Evolutionary conservation across 1,140 invertebrate genomes (phyloP).

Genomic region (Sycophaga agraensis): DNA sequence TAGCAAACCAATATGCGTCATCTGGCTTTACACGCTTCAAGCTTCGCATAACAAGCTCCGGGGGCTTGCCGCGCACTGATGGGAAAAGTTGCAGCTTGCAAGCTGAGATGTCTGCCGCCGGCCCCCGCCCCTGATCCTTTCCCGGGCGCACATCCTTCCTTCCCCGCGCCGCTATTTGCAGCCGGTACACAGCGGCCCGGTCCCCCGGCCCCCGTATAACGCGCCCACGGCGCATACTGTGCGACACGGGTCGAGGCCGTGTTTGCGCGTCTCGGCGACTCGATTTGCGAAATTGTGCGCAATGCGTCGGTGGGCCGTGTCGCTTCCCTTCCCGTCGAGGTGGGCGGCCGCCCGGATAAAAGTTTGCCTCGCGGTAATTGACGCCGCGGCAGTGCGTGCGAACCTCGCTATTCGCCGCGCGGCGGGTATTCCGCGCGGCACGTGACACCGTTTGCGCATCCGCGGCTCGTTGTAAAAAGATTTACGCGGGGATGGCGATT

Average conservation of each 20-base stretch:
- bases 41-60: slow-evolving; percentile 56
- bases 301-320: too few species aligned
- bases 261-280: not conserved
- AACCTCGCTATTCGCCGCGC: too few species aligned
- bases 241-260: not conserved
- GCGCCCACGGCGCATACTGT: not conserved
- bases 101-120: slow-evolving; percentile 44
- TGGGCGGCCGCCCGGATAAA: too few species aligned
- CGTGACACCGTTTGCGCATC: too few species aligned
- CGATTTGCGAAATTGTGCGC: slow-evolving; percentile 5
- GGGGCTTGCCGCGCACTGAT: slow-evolving; percentile 42
- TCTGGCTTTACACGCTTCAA: slow-evolving; percentile 56
- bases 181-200: not conserved
- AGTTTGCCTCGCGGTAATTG: too few species aligned
- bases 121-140: slow-evolving; percentile 17
- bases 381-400: too few species aligned
- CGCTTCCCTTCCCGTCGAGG: too few species aligned
- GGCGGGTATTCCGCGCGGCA: too few species aligned
- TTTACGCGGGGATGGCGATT: too few species aligned
- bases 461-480: too few species aligned
- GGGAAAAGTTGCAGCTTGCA: slow-evolving; percentile 57
- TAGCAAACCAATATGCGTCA: slow-evolving; percentile 54
- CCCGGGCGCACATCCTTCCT: slow-evolving; percentile 2
- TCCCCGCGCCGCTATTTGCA: slow-evolving; percentile 9
- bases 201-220: too few species aligned